Evolutionary conservation across 2,888 invertebrate species (phyloP).

Genomic region (Exephanes ischioxanthus): DNA sequence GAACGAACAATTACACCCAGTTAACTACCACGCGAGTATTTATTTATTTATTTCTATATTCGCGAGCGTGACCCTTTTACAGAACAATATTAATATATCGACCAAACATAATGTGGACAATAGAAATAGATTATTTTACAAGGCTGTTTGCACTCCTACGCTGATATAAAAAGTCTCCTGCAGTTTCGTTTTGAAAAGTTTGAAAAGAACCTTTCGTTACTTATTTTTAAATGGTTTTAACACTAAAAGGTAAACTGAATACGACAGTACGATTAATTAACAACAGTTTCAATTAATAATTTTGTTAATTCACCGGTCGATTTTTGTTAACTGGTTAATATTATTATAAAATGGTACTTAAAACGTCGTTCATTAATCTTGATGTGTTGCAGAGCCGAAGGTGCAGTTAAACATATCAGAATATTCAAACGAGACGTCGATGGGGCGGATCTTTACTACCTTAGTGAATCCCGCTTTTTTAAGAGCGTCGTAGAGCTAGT

Average conservation of each 20-base stretch:
- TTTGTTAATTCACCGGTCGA: neutral
- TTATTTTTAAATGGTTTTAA: neutral
- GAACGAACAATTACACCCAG: neutral
- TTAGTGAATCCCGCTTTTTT: slow-evolving; percentile 96
- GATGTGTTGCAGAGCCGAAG: slow-evolving; percentile 90
- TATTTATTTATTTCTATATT: too few species aligned
- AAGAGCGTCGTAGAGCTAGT: slow-evolving; percentile 96
- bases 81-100: too few species aligned
- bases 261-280: neutral
- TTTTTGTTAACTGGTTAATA: neutral
- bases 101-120: neutral
- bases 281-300: neutral
- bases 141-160: too few species aligned
- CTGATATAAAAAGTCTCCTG: too few species aligned
- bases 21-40: too few species aligned
- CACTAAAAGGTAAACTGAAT: neutral
- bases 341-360: neutral
- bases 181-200: neutral
- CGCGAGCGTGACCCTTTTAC: too few species aligned
- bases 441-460: slow-evolving; percentile 90
- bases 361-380: neutral
- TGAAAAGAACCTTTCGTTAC: neutral
- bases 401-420: slow-evolving; percentile 96
- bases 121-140: neutral
- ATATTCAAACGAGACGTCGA: slow-evolving; percentile 92